These are phyloP conservation scores for Zoroaster sp. DNA, from an alignment of 53 echinoderm and acorn worm species.

Conservation along the genomic window DNA sequence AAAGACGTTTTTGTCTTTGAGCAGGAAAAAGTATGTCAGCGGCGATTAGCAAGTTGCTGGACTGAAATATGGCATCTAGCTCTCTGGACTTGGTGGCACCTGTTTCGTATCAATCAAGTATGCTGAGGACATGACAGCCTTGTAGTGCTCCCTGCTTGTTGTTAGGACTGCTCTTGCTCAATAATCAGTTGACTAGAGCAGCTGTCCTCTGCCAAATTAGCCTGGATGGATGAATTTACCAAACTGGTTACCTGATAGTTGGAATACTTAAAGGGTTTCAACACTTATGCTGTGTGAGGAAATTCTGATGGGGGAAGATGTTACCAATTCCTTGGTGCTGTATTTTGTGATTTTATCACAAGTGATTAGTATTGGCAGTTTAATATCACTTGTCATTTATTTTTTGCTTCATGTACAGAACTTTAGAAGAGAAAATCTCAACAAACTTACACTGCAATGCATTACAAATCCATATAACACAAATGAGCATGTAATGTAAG, in stretches of 20 bases:
- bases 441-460: not conserved
- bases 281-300: not conserved
- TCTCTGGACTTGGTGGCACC: slow-evolving; percentile 23
- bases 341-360: not conserved
- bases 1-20: slow-evolving; percentile 25
- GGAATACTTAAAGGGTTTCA: slow-evolving; percentile 13
- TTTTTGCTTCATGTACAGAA: not conserved
- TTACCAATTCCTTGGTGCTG: not conserved
- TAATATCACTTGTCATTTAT: slow-evolving; percentile 11
- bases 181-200: slow-evolving; percentile 21
- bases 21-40: slow-evolving; percentile 54
- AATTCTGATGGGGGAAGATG: not conserved
- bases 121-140: slow-evolving; percentile 12
- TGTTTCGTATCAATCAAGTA: slow-evolving; percentile 46
- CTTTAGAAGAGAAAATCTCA: not conserved
- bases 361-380: slow-evolving; percentile 13
- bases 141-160: slow-evolving; percentile 11
- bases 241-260: slow-evolving; percentile 33
- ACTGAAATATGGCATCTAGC: slow-evolving; percentile 26
- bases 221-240: slow-evolving; percentile 47
- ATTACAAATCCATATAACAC: not conserved
- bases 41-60: slow-evolving; percentile 27
- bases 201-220: slow-evolving; percentile 52
- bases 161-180: slow-evolving; percentile 15
- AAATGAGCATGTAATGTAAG: not conserved